Base-by-base conservation (phyloP, 2,888 invertebrate species). In the Aleiodes leptofemur region DNA sequence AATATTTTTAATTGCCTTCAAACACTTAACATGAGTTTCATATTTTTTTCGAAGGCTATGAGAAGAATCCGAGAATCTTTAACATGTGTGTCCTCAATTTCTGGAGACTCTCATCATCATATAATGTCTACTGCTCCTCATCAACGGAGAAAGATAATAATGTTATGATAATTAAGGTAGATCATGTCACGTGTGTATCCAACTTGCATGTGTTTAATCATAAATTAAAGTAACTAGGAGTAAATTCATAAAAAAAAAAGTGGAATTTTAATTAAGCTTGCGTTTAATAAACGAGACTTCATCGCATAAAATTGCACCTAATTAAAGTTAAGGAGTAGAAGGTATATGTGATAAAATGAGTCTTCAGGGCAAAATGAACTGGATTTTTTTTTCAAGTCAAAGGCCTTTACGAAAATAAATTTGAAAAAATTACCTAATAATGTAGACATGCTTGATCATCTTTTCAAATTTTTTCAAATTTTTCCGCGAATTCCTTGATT, bases 251-350 rank as follows among this genome's bases (percentile, higher is more conserved):
- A 31, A 57, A 13, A 13, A 31, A 57, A 13, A 29, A 29, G 29
- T 31, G 57, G 59, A 59, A 34, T 34, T 59, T 59, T 59, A 59
- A 59, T 59, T 59, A 59, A 59, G n/a, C 34, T 7, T n/a, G n/a
- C 59, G 31, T 59, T 34, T 59, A 34, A 11, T 29, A 59, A 59
- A 59, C 59, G 34, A 59, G 23, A 4, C 56, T 23, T 34, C 34
- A 59, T 5, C 56, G 56, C 56, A 56, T 23, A 4, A 56, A 23
- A n/a, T 59, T 29, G 59, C 59, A 59, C n/a, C 59, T 34, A 31
- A 34, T 59, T 59, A 59, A 59, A 16, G 31, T 59, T 16, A 59
- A 4, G 13, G 7, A 31, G 13, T 59, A 5, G n/a, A 34, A 3
- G 13, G 34, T 34, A 13, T 34, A 59, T 34, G 11, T 9, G 11